Evolutionary conservation across 2,113 vertebrate genomes (phyloP).

Genomic region (Passer montanus): DNA sequence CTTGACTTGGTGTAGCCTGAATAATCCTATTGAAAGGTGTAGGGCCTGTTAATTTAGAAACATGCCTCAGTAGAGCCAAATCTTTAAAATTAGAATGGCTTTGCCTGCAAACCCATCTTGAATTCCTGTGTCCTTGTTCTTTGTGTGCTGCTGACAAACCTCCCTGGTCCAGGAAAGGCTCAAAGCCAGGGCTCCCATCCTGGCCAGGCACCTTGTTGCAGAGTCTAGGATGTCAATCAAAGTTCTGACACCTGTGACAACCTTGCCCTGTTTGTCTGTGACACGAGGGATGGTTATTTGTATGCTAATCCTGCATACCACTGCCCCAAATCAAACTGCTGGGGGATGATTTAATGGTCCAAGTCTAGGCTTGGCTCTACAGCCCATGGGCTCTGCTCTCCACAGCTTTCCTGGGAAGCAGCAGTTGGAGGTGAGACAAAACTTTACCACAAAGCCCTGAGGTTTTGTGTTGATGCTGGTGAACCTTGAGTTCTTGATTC

Average conservation of each 20-base stretch:
- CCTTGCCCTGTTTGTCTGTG: background rate
- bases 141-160: rapidly evolving
- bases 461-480: background rate
- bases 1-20: background rate
- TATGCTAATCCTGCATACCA: background rate
- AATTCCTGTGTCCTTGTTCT: background rate
- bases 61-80: background rate
- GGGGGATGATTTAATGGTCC: background rate
- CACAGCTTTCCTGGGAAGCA: background rate
- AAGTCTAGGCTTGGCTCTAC: background rate
- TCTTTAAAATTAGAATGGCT: background rate
- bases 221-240: background rate
- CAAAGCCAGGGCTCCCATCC: background rate
- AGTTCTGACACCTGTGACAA: background rate
- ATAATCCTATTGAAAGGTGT: conserved; percentile 1
- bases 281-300: background rate
- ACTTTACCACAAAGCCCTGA: background rate
- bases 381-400: background rate
- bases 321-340: background rate
- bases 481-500: background rate
- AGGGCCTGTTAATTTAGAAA: background rate
- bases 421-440: background rate
- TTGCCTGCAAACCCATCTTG: background rate
- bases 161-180: background rate
- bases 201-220: background rate